phyloP scores from a whole-genome alignment of 2,113 vertebrate genomes.

The Brachypteracias leptosomus region DNA sequence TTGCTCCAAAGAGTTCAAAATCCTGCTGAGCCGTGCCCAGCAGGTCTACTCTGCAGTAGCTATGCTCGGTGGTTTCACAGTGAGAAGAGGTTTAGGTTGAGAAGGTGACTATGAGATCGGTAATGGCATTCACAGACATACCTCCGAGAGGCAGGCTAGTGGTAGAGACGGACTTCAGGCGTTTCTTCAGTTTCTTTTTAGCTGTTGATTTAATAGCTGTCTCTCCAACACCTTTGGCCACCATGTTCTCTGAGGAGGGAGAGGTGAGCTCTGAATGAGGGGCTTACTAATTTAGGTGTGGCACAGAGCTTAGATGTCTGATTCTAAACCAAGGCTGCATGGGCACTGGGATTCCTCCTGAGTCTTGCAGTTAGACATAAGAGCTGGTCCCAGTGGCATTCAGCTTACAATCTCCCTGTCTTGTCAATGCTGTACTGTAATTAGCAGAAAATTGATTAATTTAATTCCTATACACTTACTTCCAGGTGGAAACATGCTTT shows the following conservation, averaged over 20 bases:
- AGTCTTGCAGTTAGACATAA: background rate
- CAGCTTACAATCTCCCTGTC: background rate
- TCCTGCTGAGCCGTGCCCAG: background rate
- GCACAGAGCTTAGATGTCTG: background rate
- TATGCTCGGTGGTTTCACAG: background rate
- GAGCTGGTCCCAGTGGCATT: constrained; percentile 1
- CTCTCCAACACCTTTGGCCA: background rate
- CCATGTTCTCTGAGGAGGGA: background rate
- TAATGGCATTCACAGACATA: rapidly evolving
- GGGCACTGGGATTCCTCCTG: background rate
- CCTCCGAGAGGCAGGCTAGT: background rate
- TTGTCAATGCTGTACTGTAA: background rate
- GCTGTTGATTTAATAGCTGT: background rate
- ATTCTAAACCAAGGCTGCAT: background rate
- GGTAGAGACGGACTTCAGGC: background rate
- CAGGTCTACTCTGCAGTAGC: background rate
- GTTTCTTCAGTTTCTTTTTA: background rate
- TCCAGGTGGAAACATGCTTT: background rate
- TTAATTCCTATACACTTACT: background rate
- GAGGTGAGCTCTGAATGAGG: background rate
- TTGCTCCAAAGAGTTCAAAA: background rate
- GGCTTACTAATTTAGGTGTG: background rate
- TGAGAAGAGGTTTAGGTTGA: background rate
- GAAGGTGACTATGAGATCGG: background rate
- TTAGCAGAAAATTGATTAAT: constrained; percentile 32